Base-by-base conservation (phyloP, 1,140 invertebrate genomes). In the Dendroctonus ponderosae region DNA sequence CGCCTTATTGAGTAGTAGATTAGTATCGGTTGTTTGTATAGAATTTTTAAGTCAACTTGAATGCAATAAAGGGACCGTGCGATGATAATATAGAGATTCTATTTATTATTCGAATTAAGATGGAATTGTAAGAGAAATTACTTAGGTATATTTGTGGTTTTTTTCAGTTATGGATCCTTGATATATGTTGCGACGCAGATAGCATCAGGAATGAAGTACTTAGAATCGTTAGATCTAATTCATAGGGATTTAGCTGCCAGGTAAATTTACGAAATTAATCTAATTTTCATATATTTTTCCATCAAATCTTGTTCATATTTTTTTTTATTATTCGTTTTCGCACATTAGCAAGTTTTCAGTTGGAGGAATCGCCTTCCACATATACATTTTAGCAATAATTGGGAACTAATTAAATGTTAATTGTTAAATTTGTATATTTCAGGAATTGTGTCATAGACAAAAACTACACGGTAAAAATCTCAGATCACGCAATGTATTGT, bases 401-500 rank as follows among this genome's bases (percentile, higher is more conserved):
- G 26, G 1, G 26, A 26, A 26, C 26, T 26, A 26, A 26, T 26
- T 26, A 2, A 26, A 26, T 26, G 26, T 26, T 26, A 26, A 3
- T 26, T 26, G 3, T 60, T 44, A 39, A 7, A 26, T 26, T 26
- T 26, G 1, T 26, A 12, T 58, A 37, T 73, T 73, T 60, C 81
- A 91, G 92, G 73, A 94, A 94, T 82, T 94, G 91, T 78, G 83
- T 95, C 62, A 91, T 94, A 68, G 90, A 91, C 68, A 84, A 86
- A 71, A 85, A 87, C 70, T 89, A 89, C 72, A 84, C 84, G 40
- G 87, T 94, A 65, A 93, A 94, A 82, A 89, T 94, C 64, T 91
- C 89, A 48, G 91, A 93, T 80, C 93, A 94, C 79, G 93, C 92
- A 2, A 92, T 94, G 85, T 93, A 91, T 75, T 90, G 91, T 70